phyloP scores from a whole-genome alignment of 2,797 vertebrate species.

The Thalassophryne amazonica region DNA sequence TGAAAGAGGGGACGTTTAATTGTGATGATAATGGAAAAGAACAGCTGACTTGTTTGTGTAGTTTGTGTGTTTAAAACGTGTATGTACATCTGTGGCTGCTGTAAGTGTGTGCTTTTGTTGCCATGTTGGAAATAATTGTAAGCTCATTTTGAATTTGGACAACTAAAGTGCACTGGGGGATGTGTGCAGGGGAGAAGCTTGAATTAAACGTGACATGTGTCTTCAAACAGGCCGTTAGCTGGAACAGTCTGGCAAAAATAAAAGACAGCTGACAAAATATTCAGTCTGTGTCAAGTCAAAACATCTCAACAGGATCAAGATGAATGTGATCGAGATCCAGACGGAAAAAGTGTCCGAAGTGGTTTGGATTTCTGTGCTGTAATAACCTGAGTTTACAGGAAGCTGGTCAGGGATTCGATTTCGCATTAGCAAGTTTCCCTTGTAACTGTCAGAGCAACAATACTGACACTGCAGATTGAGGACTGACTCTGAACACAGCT shows the following conservation, averaged over 20 bases:
- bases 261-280: constrained; percentile 18
- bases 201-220: constrained; percentile 22
- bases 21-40: background rate
- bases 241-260: constrained; percentile 30
- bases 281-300: constrained; percentile 13
- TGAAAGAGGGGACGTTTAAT: background rate
- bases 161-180: constrained; percentile 3
- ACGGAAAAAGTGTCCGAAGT: too few relatives aligned
- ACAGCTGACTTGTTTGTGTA: background rate
- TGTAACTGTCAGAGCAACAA: too few relatives aligned
- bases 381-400: too few relatives aligned
- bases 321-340: too few relatives aligned
- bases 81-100: background rate
- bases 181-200: constrained; percentile 12
- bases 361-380: too few relatives aligned
- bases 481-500: too few relatives aligned
- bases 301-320: background rate
- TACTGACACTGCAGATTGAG: too few relatives aligned
- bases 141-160: background rate
- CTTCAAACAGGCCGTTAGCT: constrained; percentile 1
- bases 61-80: background rate
- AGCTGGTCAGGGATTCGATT: too few relatives aligned
- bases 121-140: background rate
- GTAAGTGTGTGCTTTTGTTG: background rate
- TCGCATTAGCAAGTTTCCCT: too few relatives aligned